Base-by-base conservation (phyloP, 1,140 invertebrate genomes). In the Tenebrio molitor region DNA sequence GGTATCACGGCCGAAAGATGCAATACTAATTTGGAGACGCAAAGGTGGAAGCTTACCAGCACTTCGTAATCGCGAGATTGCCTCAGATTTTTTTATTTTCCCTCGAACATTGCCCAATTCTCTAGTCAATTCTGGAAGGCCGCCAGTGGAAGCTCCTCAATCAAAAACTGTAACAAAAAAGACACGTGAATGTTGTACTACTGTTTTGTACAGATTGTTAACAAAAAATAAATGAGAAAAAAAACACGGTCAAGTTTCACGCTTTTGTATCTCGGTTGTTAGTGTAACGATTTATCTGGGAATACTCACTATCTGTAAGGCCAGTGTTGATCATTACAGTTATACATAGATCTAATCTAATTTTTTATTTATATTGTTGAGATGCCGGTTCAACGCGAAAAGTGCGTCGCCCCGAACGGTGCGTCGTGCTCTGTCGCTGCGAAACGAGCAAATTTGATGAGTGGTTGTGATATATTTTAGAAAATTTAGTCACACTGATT, bases 1-100 rank as follows among this genome's bases (percentile, higher is more conserved):
- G 92, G 92, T 1, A 86, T 94, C 6, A 90, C 89, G 39, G 91
- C 88, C 0, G 89, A 92, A 80, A 86, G 87, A 74, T 94, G 93
- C 83, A 91, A 93, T 77, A 88, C 87, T 5, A 86, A 84, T 14
- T 84, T 87, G 14, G 83, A 87, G 23, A 88, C 89, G 68, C 93
- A 94, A 81, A 86, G 87, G 77, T 94, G 92, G 92, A 85, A 77
- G 65, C 82, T 86, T 8, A 74, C 74, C 4, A 46, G 50, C 25
- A 58, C 63, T 14, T 72, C 42, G n/a, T 53, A 69, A 53, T 46
- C 34, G 6, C n/a, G n/a, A n/a, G n/a, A n/a, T n/a, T n/a, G n/a
- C n/a, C n/a, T n/a, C n/a, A n/a, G n/a, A n/a, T n/a, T n/a, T n/a
- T n/a, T n/a, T n/a, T n/a, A n/a, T n/a, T n/a, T n/a, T n/a, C n/a